A percentile compares a stretch with the other conserved stretches of the same genome.
These are phyloP conservation scores for Lampris incognitus DNA, from an alignment of 2,113 vertebrate species.

Conservation along the genomic window DNA sequence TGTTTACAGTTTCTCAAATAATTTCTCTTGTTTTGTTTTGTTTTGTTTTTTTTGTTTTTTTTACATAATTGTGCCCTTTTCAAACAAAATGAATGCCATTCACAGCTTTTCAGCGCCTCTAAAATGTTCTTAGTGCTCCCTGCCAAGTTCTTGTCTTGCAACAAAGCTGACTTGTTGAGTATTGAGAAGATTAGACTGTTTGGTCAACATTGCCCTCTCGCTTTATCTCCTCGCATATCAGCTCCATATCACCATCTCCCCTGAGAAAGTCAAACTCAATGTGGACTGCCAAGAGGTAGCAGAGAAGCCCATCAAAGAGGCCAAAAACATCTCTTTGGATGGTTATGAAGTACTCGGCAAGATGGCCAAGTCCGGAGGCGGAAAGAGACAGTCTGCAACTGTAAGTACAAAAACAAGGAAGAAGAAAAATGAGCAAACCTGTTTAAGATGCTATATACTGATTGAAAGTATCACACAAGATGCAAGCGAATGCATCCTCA, in stretches of 20 bases:
- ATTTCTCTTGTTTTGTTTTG: not conserved
- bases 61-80: constrained; percentile 30
- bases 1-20: constrained; percentile 35
- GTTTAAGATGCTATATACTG: constrained; percentile 36
- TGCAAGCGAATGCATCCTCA: constrained; percentile 36
- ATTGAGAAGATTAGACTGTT: constrained; percentile 32
- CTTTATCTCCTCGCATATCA: constrained; percentile 70
- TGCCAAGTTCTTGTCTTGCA: constrained; percentile 45
- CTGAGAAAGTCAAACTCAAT: constrained; percentile 92
- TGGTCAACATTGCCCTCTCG: constrained; percentile 37
- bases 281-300: constrained; percentile 94
- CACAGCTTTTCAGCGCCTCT: constrained; percentile 40
- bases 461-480: constrained; percentile 28
- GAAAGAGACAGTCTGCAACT: constrained; percentile 90
- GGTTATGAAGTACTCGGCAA: constrained; percentile 97
- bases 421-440: not conserved
- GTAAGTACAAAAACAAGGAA: constrained; percentile 81
- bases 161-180: constrained; percentile 23
- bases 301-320: constrained; percentile 93
- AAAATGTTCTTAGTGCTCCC: constrained; percentile 3
- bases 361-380: constrained; percentile 81
- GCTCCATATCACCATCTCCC: constrained; percentile 92
- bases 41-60: not conserved
- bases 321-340: constrained; percentile 92
- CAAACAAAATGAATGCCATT: constrained; percentile 41